These are phyloP conservation scores for Cremastinae sp. DNA, from an alignment of 2,888 invertebrate species.

Conservation along the genomic window DNA sequence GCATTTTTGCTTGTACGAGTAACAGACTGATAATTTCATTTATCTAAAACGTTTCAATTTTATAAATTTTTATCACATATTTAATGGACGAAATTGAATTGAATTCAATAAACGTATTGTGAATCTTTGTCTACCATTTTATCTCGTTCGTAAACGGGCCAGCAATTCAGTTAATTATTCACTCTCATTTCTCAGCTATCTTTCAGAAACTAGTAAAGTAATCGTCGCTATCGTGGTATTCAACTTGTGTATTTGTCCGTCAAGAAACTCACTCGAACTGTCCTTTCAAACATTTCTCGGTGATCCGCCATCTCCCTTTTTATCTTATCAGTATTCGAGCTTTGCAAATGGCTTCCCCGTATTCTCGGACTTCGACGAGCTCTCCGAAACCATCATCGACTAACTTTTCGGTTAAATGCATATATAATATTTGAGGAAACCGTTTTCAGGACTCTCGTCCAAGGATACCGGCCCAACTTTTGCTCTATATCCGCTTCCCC, in stretches of 20 bases:
- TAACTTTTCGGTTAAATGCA: slow-evolving; percentile 44
- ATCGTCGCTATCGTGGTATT: slow-evolving; percentile 11
- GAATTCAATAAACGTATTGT: not conserved
- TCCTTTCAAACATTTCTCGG: slow-evolving; percentile 16
- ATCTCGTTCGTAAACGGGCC: too few relatives aligned
- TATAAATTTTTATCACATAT: too few relatives aligned
- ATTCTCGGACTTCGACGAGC: slow-evolving; percentile 20
- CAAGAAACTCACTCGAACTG: slow-evolving; percentile 37
- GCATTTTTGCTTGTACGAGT: too few relatives aligned
- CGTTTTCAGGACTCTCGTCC: slow-evolving; percentile 10
- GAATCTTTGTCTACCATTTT: not conserved
- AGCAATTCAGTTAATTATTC: not conserved
- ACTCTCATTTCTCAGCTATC: not conserved
- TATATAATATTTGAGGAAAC: slow-evolving; percentile 18
- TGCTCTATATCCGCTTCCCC: too few relatives aligned
- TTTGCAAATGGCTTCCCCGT: slow-evolving; percentile 13
- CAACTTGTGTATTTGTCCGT: slow-evolving; percentile 47
- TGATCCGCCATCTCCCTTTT: slow-evolving; percentile 15
- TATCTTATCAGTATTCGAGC: slow-evolving; percentile 35
- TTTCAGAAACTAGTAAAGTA: slow-evolving; percentile 12
- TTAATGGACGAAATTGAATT: not conserved
- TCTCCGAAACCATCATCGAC: slow-evolving; percentile 43
- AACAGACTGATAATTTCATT: too few relatives aligned
- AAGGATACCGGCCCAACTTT: not conserved
- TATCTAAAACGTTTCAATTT: too few relatives aligned